Base-by-base conservation (phyloP, 2,797 vertebrate species). In the Characodon lateralis region DNA sequence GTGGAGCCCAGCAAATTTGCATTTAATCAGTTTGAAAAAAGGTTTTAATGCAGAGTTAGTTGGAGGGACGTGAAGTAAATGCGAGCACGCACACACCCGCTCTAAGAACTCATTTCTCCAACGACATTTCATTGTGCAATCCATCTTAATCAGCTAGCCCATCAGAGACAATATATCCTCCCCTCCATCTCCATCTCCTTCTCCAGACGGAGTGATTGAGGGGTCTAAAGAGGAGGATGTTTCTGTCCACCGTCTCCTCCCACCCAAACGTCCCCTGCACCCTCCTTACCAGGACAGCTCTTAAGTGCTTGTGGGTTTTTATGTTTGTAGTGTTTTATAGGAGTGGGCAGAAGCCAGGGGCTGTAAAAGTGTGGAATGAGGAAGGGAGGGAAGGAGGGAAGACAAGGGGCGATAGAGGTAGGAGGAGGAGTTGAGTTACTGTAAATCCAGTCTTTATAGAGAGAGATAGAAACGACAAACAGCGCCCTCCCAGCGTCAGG, bases 251-350 rank as follows among this genome's bases (percentile, higher is more conserved):
- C 85, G 58, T 89, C 88, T 88, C 84, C 91, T 78, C 92, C 83
- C 74, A 78, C 59, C 68, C 58, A 76, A 56, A 73, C 58, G 26
- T 76, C 56, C 59, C 81, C 69, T 71, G 76, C 26, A 24, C 71
- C 83, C 81, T 77, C 80, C 89, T 90, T 89, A 87, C 72, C 88
- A 89, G 92, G 94, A 95, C 88, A 88, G 95, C 94, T 95, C 95
- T 93, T 96, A 96, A 96, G 96, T 96, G 96, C 95, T 95, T 95
- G 94, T 95, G 96, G 95, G 95, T 95, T 95, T 96, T 96, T 96
- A 96, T 95, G 95, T 95, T 95, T 94, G 93, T 91, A 91, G 91
- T 96, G 95, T 96, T 96, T 96, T 96, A 96, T 96, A 92, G 94
- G 89, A 91, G 93, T 90, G 86, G 91, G 89, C 92, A 88, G 89